A percentile compares a stretch with the other conserved stretches of the same genome.
Conservation (phyloP, 1,140 invertebrate genomes). For the Drosophila tropicalis region DNA sequence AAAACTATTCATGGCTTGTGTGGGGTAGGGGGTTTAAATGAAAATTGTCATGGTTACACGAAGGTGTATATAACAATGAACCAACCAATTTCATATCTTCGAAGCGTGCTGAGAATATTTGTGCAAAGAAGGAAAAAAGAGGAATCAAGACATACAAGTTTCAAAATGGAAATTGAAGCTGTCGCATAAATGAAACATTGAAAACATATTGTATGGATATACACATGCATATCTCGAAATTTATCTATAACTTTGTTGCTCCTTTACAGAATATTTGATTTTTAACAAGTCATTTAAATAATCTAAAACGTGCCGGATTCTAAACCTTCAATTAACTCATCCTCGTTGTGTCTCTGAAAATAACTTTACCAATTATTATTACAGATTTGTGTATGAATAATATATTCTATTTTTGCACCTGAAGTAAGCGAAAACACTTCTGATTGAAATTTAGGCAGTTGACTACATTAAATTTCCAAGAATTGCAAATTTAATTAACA, state of each 20-base stretch:
- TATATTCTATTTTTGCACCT: too few relatives aligned
- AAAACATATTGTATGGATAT: conserved; percentile 4
- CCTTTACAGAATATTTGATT: neutral
- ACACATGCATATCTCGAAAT: neutral
- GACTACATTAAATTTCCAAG: too few relatives aligned
- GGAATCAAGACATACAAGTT: neutral
- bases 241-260: neutral
- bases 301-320: too few relatives aligned
- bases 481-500: too few relatives aligned
- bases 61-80: conserved; percentile 1
- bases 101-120: conserved; percentile 1
- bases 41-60: neutral
- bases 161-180: neutral
- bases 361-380: too few relatives aligned
- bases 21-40: neutral
- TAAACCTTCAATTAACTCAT: too few relatives aligned
- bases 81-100: neutral
- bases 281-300: too few relatives aligned
- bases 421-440: too few relatives aligned
- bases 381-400: too few relatives aligned
- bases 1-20: conserved; percentile 34
- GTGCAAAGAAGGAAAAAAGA: neutral
- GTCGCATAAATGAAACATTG: neutral
- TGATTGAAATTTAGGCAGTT: too few relatives aligned
- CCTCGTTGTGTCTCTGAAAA: too few relatives aligned